A percentile compares a stretch with the other conserved stretches of the same genome.
phyloP scores from a whole-genome alignment of 2,888 invertebrate species.

The Mactromeris polynyma region DNA sequence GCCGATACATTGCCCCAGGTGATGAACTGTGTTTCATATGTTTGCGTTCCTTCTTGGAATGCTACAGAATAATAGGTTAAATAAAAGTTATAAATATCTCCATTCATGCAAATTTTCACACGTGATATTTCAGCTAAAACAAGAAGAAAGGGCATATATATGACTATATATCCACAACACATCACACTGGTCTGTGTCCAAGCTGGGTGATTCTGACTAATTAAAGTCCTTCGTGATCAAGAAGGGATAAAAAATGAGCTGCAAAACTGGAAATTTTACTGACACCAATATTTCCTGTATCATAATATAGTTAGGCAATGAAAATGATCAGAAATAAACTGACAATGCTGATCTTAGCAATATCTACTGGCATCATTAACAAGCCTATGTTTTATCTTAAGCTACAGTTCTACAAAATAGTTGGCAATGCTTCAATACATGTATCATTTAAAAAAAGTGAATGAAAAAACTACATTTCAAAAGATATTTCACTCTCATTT shows the following conservation, averaged over 20 bases:
- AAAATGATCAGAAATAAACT: no score
- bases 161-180: not conserved
- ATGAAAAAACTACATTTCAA: not conserved
- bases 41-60: slow-evolving; percentile 70
- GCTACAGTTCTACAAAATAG: not conserved
- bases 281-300: no score
- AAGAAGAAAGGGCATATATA: not conserved
- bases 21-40: slow-evolving; percentile 83
- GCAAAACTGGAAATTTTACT: not conserved
- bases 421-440: not conserved
- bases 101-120: not conserved
- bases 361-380: not conserved
- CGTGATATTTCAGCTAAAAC: not conserved
- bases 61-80: slow-evolving; percentile 59
- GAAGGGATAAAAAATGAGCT: not conserved
- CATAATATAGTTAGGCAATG: no score
- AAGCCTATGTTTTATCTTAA: not conserved
- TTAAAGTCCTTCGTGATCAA: not conserved
- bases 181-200: not conserved
- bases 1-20: slow-evolving; percentile 77
- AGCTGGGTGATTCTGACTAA: not conserved
- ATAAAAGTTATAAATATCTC: slow-evolving; percentile 12
- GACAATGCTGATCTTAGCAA: no score
- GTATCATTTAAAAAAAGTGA: not conserved
- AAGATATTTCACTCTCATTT: no score